These are phyloP conservation scores for Gadus chalcogrammus DNA, from an alignment of 2,113 vertebrate species.

Conservation along the genomic window DNA sequence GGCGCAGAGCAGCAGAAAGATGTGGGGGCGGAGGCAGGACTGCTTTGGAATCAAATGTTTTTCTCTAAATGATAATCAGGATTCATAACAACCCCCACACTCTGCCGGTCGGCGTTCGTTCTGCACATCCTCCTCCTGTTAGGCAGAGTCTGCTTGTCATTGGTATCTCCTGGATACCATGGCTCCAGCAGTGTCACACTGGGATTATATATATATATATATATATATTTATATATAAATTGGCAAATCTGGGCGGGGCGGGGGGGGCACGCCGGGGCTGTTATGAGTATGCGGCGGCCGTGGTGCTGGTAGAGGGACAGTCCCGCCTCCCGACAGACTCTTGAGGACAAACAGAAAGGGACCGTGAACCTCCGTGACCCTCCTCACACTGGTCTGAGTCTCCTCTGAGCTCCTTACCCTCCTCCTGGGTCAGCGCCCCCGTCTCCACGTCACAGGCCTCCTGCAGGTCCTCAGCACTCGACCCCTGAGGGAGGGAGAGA, in stretches of 20 bases:
- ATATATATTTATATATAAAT: too few species aligned
- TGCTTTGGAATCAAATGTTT: slow-evolving; percentile 1
- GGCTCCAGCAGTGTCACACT: slow-evolving; percentile 13
- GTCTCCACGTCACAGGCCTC: slow-evolving; percentile 48
- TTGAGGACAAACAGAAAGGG: too few species aligned
- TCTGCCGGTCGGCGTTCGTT: background rate
- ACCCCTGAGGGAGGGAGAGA: slow-evolving; percentile 38
- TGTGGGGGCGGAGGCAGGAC: slow-evolving; percentile 1
- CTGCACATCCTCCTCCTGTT: slow-evolving; percentile 55
- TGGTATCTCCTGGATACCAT: slow-evolving; percentile 39
- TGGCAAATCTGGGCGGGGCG: too few species aligned
- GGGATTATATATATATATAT: slow-evolving; percentile 3
- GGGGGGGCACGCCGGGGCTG: too few species aligned
- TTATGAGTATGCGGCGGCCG: too few species aligned
- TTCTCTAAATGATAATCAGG: background rate
- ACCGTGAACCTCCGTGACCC: too few species aligned
- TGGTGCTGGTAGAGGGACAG: too few species aligned
- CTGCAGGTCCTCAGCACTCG: slow-evolving; percentile 41
- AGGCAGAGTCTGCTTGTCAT: slow-evolving; percentile 65
- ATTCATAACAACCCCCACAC: slow-evolving; percentile 11
- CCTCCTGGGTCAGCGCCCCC: slow-evolving; percentile 39
- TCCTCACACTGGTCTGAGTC: background rate
- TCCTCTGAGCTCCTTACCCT: slow-evolving; percentile 19
- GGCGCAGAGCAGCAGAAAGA: slow-evolving; percentile 30
- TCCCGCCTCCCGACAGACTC: too few species aligned